A percentile compares a stretch with the other conserved stretches of the same genome.
Conservation (phyloP, 2,797 vertebrate genomes). For the Poecilia picta region DNA sequence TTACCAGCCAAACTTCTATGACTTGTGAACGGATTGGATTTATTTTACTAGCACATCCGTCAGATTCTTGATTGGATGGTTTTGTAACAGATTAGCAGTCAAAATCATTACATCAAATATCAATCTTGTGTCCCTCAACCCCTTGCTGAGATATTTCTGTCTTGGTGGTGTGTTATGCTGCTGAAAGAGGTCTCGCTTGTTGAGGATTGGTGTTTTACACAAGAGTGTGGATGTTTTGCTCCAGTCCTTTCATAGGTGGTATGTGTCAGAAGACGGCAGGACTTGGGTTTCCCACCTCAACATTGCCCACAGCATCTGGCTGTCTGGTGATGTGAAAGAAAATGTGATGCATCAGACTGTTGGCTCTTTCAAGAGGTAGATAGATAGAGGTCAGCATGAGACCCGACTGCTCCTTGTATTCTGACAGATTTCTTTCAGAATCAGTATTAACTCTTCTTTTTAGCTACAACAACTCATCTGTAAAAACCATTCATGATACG, state of each 20-base stretch:
- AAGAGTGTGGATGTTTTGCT: not conserved
- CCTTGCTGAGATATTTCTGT: not conserved
- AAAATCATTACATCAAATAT: not conserved
- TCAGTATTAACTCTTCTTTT: not conserved
- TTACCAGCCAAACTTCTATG: not conserved
- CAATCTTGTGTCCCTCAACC: not conserved
- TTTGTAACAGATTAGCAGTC: not conserved
- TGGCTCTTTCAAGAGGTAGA: not conserved
- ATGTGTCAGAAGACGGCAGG: not conserved
- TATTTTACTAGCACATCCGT: not conserved
- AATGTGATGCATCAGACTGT: not conserved
- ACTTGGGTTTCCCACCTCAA: not conserved
- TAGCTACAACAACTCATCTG: not conserved
- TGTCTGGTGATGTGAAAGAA: not conserved
- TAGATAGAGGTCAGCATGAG: not conserved
- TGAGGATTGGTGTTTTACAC: not conserved
- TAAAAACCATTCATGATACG: not conserved
- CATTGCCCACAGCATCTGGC: not conserved
- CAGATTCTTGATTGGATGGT: not conserved
- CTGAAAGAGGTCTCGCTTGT: not conserved
- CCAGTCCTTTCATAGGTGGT: not conserved
- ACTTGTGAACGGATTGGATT: not conserved
- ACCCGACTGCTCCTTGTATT: not conserved
- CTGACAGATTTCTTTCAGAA: not conserved
- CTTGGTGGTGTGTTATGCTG: not conserved